Evolutionary conservation across 2,113 vertebrate genomes (phyloP).

Genomic region (Oreochromis spilurus): DNA sequence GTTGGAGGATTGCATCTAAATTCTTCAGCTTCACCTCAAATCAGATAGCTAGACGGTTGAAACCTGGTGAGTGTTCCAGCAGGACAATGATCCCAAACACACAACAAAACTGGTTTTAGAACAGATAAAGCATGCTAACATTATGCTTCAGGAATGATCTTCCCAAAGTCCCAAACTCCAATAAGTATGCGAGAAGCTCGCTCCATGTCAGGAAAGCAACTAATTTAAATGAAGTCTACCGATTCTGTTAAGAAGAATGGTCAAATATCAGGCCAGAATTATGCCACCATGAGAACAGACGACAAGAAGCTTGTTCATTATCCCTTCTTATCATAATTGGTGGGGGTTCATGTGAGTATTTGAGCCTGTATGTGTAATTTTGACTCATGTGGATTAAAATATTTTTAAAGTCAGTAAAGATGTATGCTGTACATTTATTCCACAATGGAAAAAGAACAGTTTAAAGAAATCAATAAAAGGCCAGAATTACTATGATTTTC

Average conservation of each 20-base stretch:
- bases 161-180: neutral
- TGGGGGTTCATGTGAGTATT: neutral
- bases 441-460: neutral
- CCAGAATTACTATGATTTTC: neutral
- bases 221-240: neutral
- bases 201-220: neutral
- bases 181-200: neutral
- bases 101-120: neutral
- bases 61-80: neutral
- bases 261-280: neutral
- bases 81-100: neutral
- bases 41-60: neutral
- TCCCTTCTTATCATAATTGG: neutral
- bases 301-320: neutral
- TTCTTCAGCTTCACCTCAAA: neutral
- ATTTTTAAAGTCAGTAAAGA: neutral
- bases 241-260: neutral
- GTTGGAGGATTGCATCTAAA: neutral
- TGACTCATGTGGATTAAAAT: neutral
- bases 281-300: neutral
- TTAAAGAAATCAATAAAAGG: neutral
- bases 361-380: neutral
- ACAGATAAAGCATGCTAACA: neutral
- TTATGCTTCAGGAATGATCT: neutral
- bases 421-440: neutral